These are phyloP conservation scores for Nannoperca obscura DNA, from an alignment of 2,797 vertebrate species.

Conservation along the genomic window DNA sequence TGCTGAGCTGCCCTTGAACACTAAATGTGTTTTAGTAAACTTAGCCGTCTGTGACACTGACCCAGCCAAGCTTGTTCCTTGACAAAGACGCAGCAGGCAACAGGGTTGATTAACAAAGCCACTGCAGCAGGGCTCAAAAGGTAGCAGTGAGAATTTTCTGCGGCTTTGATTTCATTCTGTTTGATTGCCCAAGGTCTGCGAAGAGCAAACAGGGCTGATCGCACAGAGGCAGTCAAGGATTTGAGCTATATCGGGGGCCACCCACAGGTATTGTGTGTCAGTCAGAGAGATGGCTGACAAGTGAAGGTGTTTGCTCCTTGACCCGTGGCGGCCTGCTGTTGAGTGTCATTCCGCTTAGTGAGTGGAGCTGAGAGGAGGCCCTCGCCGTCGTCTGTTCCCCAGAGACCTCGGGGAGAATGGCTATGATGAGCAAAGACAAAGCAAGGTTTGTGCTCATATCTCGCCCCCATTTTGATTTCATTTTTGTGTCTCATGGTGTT, in stretches of 20 bases:
- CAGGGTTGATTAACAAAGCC: conserved; percentile 44
- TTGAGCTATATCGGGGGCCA: conserved; percentile 47
- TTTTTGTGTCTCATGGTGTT: conserved; percentile 45
- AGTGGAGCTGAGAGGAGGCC: conserved; percentile 51
- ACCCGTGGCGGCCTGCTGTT: conserved; percentile 71
- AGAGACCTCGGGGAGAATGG: conserved; percentile 49
- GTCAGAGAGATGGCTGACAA: conserved; percentile 72
- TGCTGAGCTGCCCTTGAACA: conserved; percentile 23
- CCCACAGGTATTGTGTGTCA: conserved; percentile 68
- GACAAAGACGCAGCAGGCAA: conserved; percentile 11
- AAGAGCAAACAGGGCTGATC: conserved; percentile 42
- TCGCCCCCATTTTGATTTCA: conserved; percentile 51
- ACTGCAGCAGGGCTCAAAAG: neutral
- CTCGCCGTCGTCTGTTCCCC: conserved; percentile 28
- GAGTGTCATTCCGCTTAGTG: conserved; percentile 63
- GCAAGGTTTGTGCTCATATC: conserved; percentile 53
- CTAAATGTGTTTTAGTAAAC: conserved; percentile 8
- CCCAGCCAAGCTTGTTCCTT: neutral
- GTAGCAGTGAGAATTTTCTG: conserved; percentile 26
- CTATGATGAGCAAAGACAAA: conserved; percentile 62
- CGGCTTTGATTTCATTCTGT: conserved; percentile 47
- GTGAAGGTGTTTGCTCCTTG: conserved; percentile 76
- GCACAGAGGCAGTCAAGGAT: conserved; percentile 30
- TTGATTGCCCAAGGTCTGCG: conserved; percentile 45
- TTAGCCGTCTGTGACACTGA: conserved; percentile 12